Base-by-base conservation (phyloP, 2,113 vertebrate genomes). In the Sterrhoptilus dennistouni region DNA sequence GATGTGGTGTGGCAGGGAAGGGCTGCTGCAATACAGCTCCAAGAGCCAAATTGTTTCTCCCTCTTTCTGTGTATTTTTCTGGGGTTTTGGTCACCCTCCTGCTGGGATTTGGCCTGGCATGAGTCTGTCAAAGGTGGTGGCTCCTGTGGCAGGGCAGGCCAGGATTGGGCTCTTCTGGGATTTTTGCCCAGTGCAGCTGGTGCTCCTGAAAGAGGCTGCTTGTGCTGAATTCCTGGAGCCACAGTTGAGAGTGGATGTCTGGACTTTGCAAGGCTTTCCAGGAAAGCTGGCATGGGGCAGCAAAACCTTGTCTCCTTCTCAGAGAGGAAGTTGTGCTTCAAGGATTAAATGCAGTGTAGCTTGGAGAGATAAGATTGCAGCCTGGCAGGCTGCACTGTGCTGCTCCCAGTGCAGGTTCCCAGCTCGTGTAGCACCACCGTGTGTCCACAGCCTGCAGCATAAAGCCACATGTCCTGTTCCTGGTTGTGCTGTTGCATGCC, bases 401-500 rank as follows among this genome's bases (percentile, higher is more conserved):
- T 86, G 20, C 79, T 66, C 12, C 38, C 50, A 14, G 68, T 35
- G 27, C 56, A 9, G 88, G 40, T 40, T 47, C n/a, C 24, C 40
- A 84, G 71, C 79, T 92, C 44, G 2, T 50, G 77, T 50, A 96
- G 97, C 96, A 89, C 97, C 97, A 97, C 96, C 97, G n/a, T 91
- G 96, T 96, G 97, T 96, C 93, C 94, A 29, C 74, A 92, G 89
- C 93, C 90, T 78, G 25, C 31, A 79, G 66, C 90, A 42, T 79
- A 77, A 93, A 77, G 24, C 60, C 24, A 3, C 63, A 1, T 31
- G 77, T 94, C 80, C 82, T 91, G 88, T 57, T 71, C 90, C 79
- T 94, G 87, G 35, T 92, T 72, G 81, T 89, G 89, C 77, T 78
- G n/a, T 50, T 86, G 54, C 91, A 87, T 95, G 77, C 94, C 72